Evolutionary conservation across 2,888 invertebrate genomes (phyloP), one percentile per base, ranked within the genome.

Genomic region (Tipula unca): DNA sequence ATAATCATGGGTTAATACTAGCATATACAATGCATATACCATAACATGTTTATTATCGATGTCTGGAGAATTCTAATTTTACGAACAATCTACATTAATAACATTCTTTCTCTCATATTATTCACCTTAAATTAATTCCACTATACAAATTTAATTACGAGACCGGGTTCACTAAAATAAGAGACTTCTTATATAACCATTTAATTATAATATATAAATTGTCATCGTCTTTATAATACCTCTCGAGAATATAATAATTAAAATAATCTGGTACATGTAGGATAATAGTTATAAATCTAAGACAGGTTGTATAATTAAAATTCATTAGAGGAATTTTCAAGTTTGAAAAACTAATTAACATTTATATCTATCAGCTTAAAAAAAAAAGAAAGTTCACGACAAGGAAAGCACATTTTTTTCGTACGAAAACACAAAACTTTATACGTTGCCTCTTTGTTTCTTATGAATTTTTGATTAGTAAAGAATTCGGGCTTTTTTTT

Each of bases 221-320:
- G 25, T 69, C 13, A 10, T 13, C 69, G 69, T 25, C 48, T 48
- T 48, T 32, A 32, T 32, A 1, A 25, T 10, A 69, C 69, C 69
- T 8, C 69, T 69, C 25, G 69, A 69, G 69, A 69, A 69, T 69
- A 13, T 17, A 48, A 32, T 32, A 48, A 5, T 48, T 3, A n/a
- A n/a, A 1, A 48, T 48, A 48, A 17, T 69, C 69, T 25, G 17
- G 17, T 48, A 69, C 69, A 0, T 69, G 25, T 69, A 25, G 25
- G 25, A 25, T 69, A 69, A 69, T 69, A 69, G 69, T 69, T 69
- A 25, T 25, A 69, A 69, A 69, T 69, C 69, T 25, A 25, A 69
- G 69, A 69, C 69, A 69, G 69, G 69, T 69, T 69, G 69, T 10
- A 69, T 69, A 69, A 69, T 69, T 69, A 69, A 69, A 69, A 69